Base-by-base conservation (phyloP, 2,888 invertebrate genomes). In the Alviniconcha strummeri region DNA sequence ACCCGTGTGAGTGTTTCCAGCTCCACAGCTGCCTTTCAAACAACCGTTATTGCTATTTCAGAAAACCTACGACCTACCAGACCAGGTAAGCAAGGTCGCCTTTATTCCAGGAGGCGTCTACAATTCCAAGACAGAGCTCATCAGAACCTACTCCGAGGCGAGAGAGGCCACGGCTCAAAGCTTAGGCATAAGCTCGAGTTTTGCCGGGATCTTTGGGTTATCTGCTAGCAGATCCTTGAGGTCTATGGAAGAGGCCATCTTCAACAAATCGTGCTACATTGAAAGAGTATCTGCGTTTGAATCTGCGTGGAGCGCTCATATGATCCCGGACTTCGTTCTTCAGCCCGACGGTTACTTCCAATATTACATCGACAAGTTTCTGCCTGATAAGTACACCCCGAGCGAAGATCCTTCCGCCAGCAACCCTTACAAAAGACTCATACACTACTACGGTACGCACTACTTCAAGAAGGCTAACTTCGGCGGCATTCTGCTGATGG, bases 221-320 rank as follows among this genome's bases (percentile, higher is more conserved):
- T 85, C 87, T 1, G 83, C 83, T 67, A 87, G 87, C 74, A 19
- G 13, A 7, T 83, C 82, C n/a, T 86, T 84, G 84, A 75, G 52
- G n/a, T 80, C 57, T 36, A 78, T 83, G 67, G 82, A 86, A 69
- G 80, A 84, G 36, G 79, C 83, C 17, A 80, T 87, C 72, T 75
- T 80, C 74, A 87, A 86, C 71, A 69, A 74, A 1, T 86, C 85
- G 15, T 67, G 75, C 9, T 85, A 77, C 80, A 80, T 86, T 13
- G 82, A 78, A 8, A 79, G 85, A 4, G 78, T 86, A 13, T 74
- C 84, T 0, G 57, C 84, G 0, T 85, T 81, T 67, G 78, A 83
- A 0, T 85, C 86, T 0, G 84, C 84, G 4, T 77, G 52, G 13
- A 54, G 80, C 0, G 84, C 78, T 4, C 81, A 81, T 19, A 15